A percentile compares a stretch with the other conserved stretches of the same genome.
phyloP scores from a whole-genome alignment of 2,797 vertebrate genomes.

The Hipposideros larvatus region DNA sequence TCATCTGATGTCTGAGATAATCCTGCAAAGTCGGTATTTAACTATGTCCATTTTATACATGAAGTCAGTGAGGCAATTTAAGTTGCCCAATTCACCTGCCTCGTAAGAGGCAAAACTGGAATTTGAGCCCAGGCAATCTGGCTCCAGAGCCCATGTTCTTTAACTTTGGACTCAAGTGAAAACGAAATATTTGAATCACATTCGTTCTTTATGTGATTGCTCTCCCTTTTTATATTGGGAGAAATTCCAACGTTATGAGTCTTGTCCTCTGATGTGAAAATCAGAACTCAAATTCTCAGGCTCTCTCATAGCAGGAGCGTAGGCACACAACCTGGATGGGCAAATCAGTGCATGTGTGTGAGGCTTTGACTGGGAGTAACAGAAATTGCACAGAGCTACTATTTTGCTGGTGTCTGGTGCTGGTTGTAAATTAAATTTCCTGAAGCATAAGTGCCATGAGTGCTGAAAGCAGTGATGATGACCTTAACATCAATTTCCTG shows the following conservation, averaged over 20 bases:
- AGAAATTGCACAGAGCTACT: not conserved
- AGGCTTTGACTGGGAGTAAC: not conserved
- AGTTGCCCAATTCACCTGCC: not conserved
- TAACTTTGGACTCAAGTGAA: not conserved
- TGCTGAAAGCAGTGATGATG: not conserved
- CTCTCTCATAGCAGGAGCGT: not conserved
- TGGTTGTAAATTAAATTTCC: not conserved
- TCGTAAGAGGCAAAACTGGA: not conserved
- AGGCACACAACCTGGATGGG: not conserved
- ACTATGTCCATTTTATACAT: not conserved
- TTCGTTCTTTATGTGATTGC: not conserved
- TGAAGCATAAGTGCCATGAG: not conserved
- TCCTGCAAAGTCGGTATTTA: constrained; percentile 23
- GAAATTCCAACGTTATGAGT: not conserved
- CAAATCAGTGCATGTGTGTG: not conserved
- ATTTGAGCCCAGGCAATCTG: not conserved
- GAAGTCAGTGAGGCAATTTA: not conserved
- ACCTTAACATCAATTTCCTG: not conserved
- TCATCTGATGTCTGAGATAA: not conserved
- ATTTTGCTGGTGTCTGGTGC: not conserved
- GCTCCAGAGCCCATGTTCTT: not conserved
- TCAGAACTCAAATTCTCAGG: not conserved
- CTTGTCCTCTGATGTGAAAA: not conserved
- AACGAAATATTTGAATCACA: not conserved
- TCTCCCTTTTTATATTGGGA: not conserved